Conservation (phyloP, 2,888 invertebrate species). For the Acrobasis repandana region DNA sequence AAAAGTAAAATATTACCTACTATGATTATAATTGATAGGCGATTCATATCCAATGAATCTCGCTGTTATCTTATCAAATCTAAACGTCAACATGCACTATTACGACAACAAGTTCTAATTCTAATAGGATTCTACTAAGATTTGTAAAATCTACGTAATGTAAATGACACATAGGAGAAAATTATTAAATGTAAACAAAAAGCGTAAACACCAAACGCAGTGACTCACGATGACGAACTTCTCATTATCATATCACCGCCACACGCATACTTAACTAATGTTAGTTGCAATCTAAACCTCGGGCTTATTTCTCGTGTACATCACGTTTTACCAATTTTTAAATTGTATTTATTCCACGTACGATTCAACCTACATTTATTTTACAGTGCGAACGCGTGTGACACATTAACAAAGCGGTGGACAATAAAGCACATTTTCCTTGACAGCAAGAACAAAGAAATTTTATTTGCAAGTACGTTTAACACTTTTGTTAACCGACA, state of each 20-base stretch:
- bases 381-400: constrained; percentile 55
- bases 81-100: constrained; percentile 50
- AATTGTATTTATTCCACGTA: constrained; percentile 1
- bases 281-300: constrained; percentile 72
- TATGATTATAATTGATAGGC: constrained; percentile 23
- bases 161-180: constrained; percentile 24
- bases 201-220: constrained; percentile 72
- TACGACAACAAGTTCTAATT: constrained; percentile 50
- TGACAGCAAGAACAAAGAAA: constrained; percentile 73
- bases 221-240: constrained; percentile 80
- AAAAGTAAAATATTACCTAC: neutral
- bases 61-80: constrained; percentile 49
- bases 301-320: constrained; percentile 58
- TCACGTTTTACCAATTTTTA: constrained; percentile 14
- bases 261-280: constrained; percentile 60
- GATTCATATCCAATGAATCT: constrained; percentile 40
- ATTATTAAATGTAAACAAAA: constrained; percentile 68
- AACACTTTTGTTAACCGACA: constrained; percentile 54
- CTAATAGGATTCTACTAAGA: constrained; percentile 57
- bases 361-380: constrained; percentile 16
- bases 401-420: constrained; percentile 49
- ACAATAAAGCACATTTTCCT: constrained; percentile 66
- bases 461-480: constrained; percentile 55
- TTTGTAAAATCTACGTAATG: constrained; percentile 44
- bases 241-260: constrained; percentile 79